Evolutionary conservation across 1,140 invertebrate genomes (phyloP).

Genomic region (Drosophila mauritiana): DNA sequence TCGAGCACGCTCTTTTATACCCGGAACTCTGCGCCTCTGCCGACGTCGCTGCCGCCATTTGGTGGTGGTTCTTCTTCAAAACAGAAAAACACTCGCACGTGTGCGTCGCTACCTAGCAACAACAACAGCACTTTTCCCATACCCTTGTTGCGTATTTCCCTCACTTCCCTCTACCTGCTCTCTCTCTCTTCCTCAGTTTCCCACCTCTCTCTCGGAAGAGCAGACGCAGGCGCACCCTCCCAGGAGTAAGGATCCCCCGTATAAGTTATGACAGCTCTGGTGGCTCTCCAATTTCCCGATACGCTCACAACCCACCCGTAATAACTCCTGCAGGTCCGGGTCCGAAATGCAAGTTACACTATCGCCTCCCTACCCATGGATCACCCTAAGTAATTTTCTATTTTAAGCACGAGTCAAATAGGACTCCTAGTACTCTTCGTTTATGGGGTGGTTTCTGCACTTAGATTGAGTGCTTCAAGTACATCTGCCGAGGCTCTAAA

Average conservation of each 20-base stretch:
- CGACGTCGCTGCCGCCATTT: slow-evolving; percentile 43
- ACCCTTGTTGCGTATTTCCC: slow-evolving; percentile 81
- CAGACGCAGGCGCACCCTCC: slow-evolving; percentile 67
- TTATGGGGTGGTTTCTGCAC: slow-evolving; percentile 63
- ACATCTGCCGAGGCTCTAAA: slow-evolving; percentile 54
- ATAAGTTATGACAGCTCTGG: slow-evolving; percentile 74
- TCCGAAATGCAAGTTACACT: slow-evolving; percentile 20
- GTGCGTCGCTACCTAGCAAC: slow-evolving; percentile 67
- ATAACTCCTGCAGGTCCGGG: slow-evolving; percentile 58
- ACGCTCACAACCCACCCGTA: slow-evolving; percentile 43
- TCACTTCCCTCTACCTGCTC: slow-evolving; percentile 35
- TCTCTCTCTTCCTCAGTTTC: slow-evolving; percentile 10
- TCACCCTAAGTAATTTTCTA: slow-evolving; percentile 55
- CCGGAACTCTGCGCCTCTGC: slow-evolving; percentile 34
- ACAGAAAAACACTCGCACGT: slow-evolving; percentile 35
- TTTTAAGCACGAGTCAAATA: slow-evolving; percentile 69
- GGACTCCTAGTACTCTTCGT: slow-evolving; percentile 25
- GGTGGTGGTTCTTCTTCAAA: slow-evolving; percentile 79
- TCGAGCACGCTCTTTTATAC: slow-evolving; percentile 77
- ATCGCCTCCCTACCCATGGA: slow-evolving; percentile 11
- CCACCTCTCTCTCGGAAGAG: slow-evolving; percentile 9
- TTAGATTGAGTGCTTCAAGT: slow-evolving; percentile 30
- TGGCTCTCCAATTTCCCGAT: slow-evolving; percentile 54
- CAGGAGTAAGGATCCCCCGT: slow-evolving; percentile 19
- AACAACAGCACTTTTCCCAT: slow-evolving; percentile 62